Evolutionary conservation across 1,140 invertebrate species (phyloP), one percentile per base, ranked within the genome.

Genomic region (Gryon sp.): DNA sequence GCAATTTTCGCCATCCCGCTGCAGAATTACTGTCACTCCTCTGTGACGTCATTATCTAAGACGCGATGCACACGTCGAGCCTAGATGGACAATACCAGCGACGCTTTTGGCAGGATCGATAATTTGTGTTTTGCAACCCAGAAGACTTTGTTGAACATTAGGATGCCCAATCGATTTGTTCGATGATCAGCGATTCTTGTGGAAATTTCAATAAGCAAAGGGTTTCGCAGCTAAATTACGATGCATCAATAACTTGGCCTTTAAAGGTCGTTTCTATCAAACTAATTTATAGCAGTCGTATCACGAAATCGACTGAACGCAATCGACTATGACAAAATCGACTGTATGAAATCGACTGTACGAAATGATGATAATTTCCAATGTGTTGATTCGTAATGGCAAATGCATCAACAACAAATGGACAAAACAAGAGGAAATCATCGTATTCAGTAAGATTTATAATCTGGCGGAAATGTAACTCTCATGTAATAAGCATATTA

Each of bases 11-110:
- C 60, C 45, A 66, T 70, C 66, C 59, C 70, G 53, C 60, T 26
- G 66, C 40, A 60, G 60, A 76, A 76, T 70, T 76, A 62, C 66
- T 62, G 65, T 36, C 60, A 55, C 66, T 66, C 40, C 7, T n/a
- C 38, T 43, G 60, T 60, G 60, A 70, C 66, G 60, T 76, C 46
- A 76, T 76, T 76, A 76, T 76, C 66, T 63, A 70, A 76, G 74
- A 66, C 28, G 53, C 50, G 18, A 76, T 76, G 70, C 60, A 52
- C 30, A n/a, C n/a, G n/a, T n/a, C n/a, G n/a, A 4, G 46, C 11
- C 34, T 18, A n/a, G 7, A 4, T 41, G 66, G 66, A 77, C 66
- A 77, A 77, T 76, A 36, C 40, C 60, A 22, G 14, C 14, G 0
- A 4, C 16, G 59, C 45, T 43, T 41, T 50, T 30, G n/a, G 60